phyloP scores from a whole-genome alignment of 2,888 invertebrate genomes.

The Calephelis perditalis region DNA sequence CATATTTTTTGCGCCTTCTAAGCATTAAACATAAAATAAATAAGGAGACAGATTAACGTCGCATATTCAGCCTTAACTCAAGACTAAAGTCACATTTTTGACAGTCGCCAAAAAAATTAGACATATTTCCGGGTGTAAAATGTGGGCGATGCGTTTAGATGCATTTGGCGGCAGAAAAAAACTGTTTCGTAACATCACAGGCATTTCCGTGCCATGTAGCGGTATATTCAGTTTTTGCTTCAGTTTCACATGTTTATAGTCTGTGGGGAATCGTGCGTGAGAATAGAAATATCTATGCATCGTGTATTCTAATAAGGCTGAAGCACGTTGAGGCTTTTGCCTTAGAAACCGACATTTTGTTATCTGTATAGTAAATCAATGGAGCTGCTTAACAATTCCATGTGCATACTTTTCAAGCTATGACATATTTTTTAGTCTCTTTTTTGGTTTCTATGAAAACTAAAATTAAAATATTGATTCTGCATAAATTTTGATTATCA shows the following conservation, averaged over 20 bases:
- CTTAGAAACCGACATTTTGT: constrained; percentile 34
- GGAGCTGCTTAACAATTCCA: constrained; percentile 30
- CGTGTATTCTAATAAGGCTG: constrained; percentile 28
- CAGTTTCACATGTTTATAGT: constrained; percentile 32
- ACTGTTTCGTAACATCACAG: constrained; percentile 38
- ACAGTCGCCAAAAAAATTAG: constrained; percentile 46
- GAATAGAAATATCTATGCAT: constrained; percentile 25
- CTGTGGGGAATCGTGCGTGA: constrained; percentile 41
- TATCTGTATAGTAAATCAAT: constrained; percentile 34
- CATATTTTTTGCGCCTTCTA: no score
- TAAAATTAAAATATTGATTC: no score
- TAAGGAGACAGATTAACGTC: no score
- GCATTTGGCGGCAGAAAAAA: constrained; percentile 51
- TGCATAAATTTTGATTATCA: no score
- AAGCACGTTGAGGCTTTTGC: constrained; percentile 27
- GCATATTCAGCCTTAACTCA: not conserved
- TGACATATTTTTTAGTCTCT: constrained; percentile 21
- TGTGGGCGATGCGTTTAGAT: constrained; percentile 62
- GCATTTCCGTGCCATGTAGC: constrained; percentile 48
- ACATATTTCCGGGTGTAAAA: constrained; percentile 70
- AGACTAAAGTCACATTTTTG: not conserved
- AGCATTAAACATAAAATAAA: no score
- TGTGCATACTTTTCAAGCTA: constrained; percentile 26
- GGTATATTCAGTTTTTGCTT: constrained; percentile 46
- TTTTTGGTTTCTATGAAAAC: no score